phyloP scores from a whole-genome alignment of 2,888 invertebrate genomes.

The Antheraea yamamai region DNA sequence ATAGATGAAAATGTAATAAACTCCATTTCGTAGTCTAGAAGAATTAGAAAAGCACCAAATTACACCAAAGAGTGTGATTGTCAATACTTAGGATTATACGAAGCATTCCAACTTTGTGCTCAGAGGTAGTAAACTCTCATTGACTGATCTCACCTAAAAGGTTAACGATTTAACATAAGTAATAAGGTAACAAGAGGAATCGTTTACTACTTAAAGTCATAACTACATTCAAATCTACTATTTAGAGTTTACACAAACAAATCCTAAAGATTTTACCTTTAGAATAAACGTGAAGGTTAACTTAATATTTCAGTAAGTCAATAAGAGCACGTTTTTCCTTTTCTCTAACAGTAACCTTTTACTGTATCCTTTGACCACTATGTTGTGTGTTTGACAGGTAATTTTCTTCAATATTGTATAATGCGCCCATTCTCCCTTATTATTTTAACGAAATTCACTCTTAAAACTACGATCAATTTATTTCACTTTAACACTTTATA shows the following conservation, averaged over 20 bases:
- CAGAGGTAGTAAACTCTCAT: no score
- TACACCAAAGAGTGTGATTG: no score
- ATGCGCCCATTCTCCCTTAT: slow-evolving; percentile 44
- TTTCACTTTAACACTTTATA: slow-evolving; percentile 16
- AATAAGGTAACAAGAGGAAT: no score
- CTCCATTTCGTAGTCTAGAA: no score
- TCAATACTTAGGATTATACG: no score
- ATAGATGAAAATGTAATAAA: no score
- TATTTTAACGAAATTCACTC: slow-evolving; percentile 19
- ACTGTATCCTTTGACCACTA: slow-evolving; percentile 59
- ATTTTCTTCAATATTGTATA: slow-evolving; percentile 63
- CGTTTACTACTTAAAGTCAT: no score
- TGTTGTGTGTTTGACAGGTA: slow-evolving; percentile 67
- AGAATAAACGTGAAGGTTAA: no score
- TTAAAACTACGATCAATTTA: slow-evolving; percentile 18
- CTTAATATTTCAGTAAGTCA: background rate
- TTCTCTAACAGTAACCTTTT: slow-evolving; percentile 40
- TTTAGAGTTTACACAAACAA: background rate
- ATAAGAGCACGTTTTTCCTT: slow-evolving; percentile 29
- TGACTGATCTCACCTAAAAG: no score
- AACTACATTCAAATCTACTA: background rate
- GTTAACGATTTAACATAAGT: no score
- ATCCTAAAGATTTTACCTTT: background rate
- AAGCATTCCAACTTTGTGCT: no score
- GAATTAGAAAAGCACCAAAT: no score